Percentiles rank a stretch among this genome's conserved stretches.
Conservation (phyloP, 2,888 invertebrate species). For the Halictus ligatus region DNA sequence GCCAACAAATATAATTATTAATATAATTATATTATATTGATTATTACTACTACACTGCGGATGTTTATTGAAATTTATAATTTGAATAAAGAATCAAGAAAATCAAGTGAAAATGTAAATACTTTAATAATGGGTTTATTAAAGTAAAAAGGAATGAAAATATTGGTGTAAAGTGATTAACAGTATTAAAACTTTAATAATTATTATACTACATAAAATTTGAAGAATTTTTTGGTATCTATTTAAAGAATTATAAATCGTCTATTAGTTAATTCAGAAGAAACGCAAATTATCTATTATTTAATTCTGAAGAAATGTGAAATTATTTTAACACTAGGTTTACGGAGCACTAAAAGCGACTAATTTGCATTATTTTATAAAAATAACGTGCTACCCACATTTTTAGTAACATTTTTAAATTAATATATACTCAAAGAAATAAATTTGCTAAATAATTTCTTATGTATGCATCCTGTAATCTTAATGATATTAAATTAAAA, state of each 20-base stretch:
- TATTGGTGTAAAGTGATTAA: neutral
- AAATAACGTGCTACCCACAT: no score
- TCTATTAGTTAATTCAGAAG: no score
- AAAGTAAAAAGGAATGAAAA: neutral
- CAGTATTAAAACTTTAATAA: neutral
- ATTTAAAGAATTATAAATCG: neutral
- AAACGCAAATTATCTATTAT: neutral
- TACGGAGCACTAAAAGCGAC: no score
- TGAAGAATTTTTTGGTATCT: neutral
- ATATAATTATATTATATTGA: no score
- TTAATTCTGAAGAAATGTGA: neutral
- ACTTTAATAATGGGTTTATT: neutral
- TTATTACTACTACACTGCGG: neutral
- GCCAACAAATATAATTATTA: no score
- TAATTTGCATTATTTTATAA: no score
- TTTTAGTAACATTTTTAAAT: no score
- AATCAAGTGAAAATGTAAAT: neutral
- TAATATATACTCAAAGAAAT: no score
- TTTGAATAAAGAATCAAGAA: neutral
- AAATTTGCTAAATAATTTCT: no score
- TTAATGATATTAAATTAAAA: no score
- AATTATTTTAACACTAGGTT: neutral
- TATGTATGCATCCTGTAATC: no score
- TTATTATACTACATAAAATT: neutral
- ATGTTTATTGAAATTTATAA: neutral